These are phyloP conservation scores for Eupeodes latifasciatus DNA, from an alignment of 2,888 invertebrate genomes.

Conservation along the genomic window DNA sequence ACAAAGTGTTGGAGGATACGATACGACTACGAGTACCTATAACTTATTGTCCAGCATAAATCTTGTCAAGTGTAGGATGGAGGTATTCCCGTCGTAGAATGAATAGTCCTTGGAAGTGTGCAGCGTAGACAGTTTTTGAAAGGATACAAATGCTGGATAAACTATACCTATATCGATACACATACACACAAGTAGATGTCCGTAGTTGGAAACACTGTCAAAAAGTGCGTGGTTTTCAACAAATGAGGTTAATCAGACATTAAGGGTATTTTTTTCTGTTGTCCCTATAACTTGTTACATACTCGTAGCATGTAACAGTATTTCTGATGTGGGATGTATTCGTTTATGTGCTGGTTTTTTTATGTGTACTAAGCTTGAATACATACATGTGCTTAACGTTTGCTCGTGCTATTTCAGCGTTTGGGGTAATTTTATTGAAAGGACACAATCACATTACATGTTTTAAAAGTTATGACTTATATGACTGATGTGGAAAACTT, in stretches of 20 bases:
- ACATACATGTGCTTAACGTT: too few species aligned
- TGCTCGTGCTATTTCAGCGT: background rate
- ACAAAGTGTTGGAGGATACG: background rate
- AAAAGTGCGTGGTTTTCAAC: conserved; percentile 49
- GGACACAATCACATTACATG: background rate
- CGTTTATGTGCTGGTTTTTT: background rate
- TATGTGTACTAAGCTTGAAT: background rate
- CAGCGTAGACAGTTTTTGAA: conserved; percentile 39
- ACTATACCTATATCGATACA: too few species aligned
- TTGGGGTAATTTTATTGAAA: conserved; percentile 9
- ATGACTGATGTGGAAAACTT: background rate
- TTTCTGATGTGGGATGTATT: background rate
- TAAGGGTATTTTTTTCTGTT: conserved; percentile 21
- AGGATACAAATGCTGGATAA: conserved; percentile 15
- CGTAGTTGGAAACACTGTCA: background rate
- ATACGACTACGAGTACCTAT: background rate
- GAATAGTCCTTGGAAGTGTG: background rate
- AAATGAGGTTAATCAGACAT: conserved; percentile 72
- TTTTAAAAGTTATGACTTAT: background rate
- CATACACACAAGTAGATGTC: too few species aligned
- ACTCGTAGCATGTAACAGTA: background rate
- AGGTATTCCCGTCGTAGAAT: background rate
- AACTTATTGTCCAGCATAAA: conserved; percentile 59
- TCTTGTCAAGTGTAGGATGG: background rate
- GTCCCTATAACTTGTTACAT: background rate